Evolutionary conservation across 2,797 vertebrate species (phyloP), one percentile per base, ranked within the genome.

Genomic region (Anisognathus igniventris): DNA sequence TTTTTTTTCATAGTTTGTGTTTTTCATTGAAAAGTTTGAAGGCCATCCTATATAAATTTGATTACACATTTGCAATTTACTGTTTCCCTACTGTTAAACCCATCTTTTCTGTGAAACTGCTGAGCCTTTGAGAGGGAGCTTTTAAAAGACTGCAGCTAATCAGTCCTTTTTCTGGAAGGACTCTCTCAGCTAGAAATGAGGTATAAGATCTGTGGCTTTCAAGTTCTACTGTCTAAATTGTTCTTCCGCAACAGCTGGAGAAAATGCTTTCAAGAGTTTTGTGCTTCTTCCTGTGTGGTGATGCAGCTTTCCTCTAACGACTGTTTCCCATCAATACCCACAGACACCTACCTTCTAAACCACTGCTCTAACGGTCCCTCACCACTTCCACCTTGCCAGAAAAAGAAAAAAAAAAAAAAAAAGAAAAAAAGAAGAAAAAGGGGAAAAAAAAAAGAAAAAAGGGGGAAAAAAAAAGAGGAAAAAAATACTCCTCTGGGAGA

Each of bases 321-420:
- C 98, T 97, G 92, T 99, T 99, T 99, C 98, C 98, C 98, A 98
- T 98, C 98, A 98, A 84, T 97, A 96, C 98, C 99, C 99, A 97
- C 99, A 99, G 90, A 98, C 97, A 98, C 97, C 98, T 98, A 98
- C 98, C 98, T 98, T 97, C 97, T 97, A 95, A 99, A 99, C 99
- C 99, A 98, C 98, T 65, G 97, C 92, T 97, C 98, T 98, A 99
- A 99, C 99, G 98, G 99, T 98, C 98, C 97, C 97, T 98, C 77
- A 98, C 99, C 98, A 98, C 99, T 99, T 99, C 98, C 99, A 98
- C 98, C 98, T 98, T 97, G 96, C 96, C 64, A 64, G 72, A 96
- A 94, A 93, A 88, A 88, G 65, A 37, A 57, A 27, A 5, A 8
- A 27, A 18, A 35, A 25, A 1, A 28, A 54, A 61, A 94, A 85